These are phyloP conservation scores for Meteorus cinctellus DNA, from an alignment of 2,888 invertebrate species.

Conservation along the genomic window DNA sequence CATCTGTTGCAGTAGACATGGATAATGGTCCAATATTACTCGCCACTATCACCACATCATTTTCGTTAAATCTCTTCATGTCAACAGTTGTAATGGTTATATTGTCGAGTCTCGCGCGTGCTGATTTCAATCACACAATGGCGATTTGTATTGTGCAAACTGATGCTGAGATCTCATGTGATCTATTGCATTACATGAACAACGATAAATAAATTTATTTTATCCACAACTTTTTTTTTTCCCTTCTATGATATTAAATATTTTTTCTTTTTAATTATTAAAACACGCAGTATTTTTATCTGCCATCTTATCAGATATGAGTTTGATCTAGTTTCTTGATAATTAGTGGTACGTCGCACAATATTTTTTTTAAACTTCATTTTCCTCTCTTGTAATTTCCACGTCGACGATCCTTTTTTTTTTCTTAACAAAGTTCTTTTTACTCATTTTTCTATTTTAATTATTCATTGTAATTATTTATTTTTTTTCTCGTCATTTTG, in stretches of 20 bases:
- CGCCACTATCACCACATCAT: background rate
- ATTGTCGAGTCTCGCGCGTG: background rate
- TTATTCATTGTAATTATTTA: background rate
- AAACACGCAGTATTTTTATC: background rate
- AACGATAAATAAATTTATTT: background rate
- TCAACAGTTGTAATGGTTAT: background rate
- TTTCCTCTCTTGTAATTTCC: background rate
- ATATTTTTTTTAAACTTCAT: background rate
- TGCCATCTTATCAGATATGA: slow-evolving; percentile 3
- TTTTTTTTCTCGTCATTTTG: background rate
- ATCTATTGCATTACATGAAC: background rate
- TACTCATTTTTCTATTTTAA: background rate
- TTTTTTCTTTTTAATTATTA: background rate
- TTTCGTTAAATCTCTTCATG: slow-evolving; percentile 3
- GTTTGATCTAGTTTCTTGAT: background rate
- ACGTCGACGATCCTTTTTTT: too few species aligned
- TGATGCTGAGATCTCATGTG: background rate
- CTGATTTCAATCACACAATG: slow-evolving; percentile 8
- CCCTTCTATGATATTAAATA: background rate
- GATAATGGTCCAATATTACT: background rate
- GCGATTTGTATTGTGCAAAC: background rate
- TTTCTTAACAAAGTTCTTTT: too few species aligned
- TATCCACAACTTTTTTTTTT: background rate
- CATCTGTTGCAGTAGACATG: background rate
- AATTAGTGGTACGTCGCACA: background rate